phyloP scores from a whole-genome alignment of 2,797 vertebrate species.

The Steatocranus sp. region DNA sequence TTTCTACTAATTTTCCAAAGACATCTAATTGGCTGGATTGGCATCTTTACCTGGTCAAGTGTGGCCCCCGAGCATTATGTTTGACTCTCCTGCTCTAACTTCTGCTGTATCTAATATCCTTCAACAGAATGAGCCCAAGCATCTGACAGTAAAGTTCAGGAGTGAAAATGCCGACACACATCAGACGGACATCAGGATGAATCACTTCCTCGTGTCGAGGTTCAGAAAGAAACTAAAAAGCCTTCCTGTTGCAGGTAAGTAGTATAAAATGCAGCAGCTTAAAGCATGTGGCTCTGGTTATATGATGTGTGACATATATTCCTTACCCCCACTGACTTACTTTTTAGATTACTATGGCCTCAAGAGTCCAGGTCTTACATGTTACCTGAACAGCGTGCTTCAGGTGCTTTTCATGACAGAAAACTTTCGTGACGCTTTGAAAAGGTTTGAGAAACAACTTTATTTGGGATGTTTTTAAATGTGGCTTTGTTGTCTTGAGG shows the following conservation, averaged over 20 bases:
- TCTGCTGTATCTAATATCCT: neutral
- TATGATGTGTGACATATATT: neutral
- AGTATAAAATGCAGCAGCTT: neutral
- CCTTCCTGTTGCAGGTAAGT: constrained; percentile 27
- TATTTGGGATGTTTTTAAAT: neutral
- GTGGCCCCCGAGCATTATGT: accelerated
- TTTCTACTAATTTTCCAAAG: neutral
- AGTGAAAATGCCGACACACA: neutral
- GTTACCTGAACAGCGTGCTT: constrained; percentile 71
- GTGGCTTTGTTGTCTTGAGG: neutral
- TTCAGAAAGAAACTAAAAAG: constrained; percentile 10
- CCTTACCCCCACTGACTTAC: accelerated
- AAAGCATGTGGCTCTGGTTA: neutral
- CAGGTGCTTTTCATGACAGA: constrained; percentile 74
- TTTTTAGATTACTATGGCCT: constrained; percentile 58
- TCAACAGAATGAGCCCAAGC: neutral
- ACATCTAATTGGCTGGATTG: neutral
- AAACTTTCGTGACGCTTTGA: constrained; percentile 56
- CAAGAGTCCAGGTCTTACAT: constrained; percentile 68
- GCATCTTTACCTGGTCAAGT: accelerated
- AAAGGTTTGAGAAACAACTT: constrained; percentile 24
- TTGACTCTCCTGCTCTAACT: neutral
- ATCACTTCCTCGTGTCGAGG: neutral
- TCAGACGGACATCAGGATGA: neutral
- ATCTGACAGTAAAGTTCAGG: neutral